These are phyloP conservation scores for Aeoliscus strigatus DNA, from an alignment of 2,797 vertebrate genomes.

Conservation along the genomic window DNA sequence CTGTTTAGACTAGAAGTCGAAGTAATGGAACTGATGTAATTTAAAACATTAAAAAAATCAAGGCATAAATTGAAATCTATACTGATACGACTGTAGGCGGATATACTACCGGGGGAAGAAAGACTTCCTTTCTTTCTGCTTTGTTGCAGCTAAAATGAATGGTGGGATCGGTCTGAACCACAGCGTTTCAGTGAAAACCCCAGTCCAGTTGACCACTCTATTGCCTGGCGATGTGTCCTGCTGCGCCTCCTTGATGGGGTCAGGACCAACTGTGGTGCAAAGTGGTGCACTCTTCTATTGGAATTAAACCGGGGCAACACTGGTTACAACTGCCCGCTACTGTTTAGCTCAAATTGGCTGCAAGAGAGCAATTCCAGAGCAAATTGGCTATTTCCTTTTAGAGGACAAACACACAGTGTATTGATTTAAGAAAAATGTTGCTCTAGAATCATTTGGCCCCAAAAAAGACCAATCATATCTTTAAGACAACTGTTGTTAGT, in stretches of 20 bases:
- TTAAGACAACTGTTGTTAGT: too few relatives aligned
- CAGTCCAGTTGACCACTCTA: constrained; percentile 56
- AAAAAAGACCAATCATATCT: background rate
- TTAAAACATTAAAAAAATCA: constrained; percentile 19
- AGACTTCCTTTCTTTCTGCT: constrained; percentile 40
- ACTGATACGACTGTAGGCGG: constrained; percentile 16
- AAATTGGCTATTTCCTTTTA: constrained; percentile 47
- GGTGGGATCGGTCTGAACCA: constrained; percentile 47
- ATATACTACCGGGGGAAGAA: constrained; percentile 10
- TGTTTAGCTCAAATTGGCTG: constrained; percentile 62
- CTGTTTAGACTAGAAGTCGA: constrained; percentile 55
- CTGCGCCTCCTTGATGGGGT: constrained; percentile 67
- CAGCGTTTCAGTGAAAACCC: constrained; percentile 54
- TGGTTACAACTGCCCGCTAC: constrained; percentile 42
- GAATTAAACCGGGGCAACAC: constrained; percentile 54
- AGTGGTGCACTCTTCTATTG: constrained; percentile 51
- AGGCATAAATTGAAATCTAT: constrained; percentile 54
- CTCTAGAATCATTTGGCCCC: constrained; percentile 6
- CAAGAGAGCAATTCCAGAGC: constrained; percentile 55
- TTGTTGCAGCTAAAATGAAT: constrained; percentile 53
- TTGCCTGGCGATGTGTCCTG: constrained; percentile 52
- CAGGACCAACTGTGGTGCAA: constrained; percentile 54
- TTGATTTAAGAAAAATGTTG: too few relatives aligned
- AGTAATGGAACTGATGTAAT: constrained; percentile 55
- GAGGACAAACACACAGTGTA: too few relatives aligned